Conservation (phyloP, 2,797 vertebrate genomes). For the Urosaurus nigricauda region DNA sequence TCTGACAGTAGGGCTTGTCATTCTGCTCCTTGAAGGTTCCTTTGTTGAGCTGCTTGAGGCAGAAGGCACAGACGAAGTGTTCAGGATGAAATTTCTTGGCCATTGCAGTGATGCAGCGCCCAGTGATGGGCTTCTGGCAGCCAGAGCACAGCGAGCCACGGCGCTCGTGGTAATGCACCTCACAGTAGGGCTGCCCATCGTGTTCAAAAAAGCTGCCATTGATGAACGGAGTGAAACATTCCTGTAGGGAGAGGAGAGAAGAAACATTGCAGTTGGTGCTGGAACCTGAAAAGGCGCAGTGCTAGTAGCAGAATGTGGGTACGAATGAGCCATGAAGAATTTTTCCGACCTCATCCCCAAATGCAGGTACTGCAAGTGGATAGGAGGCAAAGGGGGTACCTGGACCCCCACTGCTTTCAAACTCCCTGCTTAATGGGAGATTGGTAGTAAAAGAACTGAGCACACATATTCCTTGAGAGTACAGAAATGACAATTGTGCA, state of each 20-base stretch:
- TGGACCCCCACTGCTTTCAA: neutral
- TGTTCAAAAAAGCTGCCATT: conserved; percentile 99
- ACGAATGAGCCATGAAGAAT: too few relatives aligned
- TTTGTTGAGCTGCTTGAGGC: conserved; percentile 99
- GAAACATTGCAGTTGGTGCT: neutral
- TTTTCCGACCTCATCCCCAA: neutral
- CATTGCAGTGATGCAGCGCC: conserved; percentile 99
- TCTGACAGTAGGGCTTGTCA: conserved; percentile 98
- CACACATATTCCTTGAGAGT: neutral
- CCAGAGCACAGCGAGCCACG: conserved; percentile 96
- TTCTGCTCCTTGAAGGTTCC: conserved; percentile 99
- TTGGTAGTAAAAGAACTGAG: neutral
- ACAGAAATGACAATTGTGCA: neutral
- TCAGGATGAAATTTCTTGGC: conserved; percentile 98
- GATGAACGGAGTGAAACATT: conserved; percentile 96
- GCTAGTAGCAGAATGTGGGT: neutral
- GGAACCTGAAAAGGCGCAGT: neutral
- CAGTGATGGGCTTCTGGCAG: conserved; percentile 99
- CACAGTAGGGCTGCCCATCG: conserved; percentile 96
- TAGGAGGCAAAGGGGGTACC: neutral
- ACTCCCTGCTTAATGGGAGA: neutral
- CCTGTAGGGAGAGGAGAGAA: conserved; percentile 79
- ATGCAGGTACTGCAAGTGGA: too few relatives aligned
- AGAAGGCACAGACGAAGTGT: conserved; percentile 99
- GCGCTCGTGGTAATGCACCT: conserved; percentile 97